These are phyloP conservation scores for Trachelipus rathkii DNA, from an alignment of 1,140 invertebrate species.

Conservation along the genomic window DNA sequence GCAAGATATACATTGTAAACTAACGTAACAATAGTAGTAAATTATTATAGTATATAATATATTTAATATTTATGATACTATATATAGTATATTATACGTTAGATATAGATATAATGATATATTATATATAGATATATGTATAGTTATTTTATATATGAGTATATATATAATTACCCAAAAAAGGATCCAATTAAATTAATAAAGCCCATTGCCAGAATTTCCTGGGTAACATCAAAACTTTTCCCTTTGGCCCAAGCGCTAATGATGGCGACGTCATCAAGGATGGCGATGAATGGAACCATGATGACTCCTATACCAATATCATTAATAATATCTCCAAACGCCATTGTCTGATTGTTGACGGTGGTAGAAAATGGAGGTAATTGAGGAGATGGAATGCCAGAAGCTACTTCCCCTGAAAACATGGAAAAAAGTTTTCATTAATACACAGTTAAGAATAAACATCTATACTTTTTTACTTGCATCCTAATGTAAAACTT, in stretches of 20 bases:
- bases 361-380: constrained; percentile 33
- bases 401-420: constrained; percentile 38
- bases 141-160: constrained; percentile 19
- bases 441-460: no score
- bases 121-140: constrained; percentile 23
- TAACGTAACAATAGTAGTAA: no score
- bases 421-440: no score
- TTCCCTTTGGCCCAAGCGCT: constrained; percentile 61
- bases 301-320: constrained; percentile 71
- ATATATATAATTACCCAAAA: constrained; percentile 55
- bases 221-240: constrained; percentile 75
- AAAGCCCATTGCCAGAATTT: constrained; percentile 73
- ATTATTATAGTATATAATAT: no score
- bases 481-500: no score
- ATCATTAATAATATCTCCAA: constrained; percentile 60
- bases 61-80: no score
- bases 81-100: constrained; percentile 17
- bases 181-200: constrained; percentile 89
- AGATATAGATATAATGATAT: constrained; percentile 9
- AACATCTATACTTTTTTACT: no score
- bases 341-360: constrained; percentile 37
- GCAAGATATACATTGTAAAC: no score
- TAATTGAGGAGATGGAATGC: constrained; percentile 27
- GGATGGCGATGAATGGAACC: constrained; percentile 68
- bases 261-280: constrained; percentile 73